Base-by-base conservation (phyloP, 2,797 vertebrate genomes). In the Propithecus perrieri region DNA sequence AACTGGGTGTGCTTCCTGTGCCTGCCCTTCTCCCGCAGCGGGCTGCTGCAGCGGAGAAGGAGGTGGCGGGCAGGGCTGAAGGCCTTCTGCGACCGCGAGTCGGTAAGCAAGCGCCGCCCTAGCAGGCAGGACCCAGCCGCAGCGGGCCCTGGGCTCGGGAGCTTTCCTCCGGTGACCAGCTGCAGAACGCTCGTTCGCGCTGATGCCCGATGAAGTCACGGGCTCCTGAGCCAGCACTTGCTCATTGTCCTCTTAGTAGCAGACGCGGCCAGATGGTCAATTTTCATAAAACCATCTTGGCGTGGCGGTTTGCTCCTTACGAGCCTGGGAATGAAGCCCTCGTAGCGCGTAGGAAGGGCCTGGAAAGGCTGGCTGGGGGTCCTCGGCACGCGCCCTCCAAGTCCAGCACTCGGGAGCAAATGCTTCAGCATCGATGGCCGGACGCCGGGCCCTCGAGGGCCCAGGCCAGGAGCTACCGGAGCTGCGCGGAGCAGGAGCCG, bases 1-100 rank as follows among this genome's bases (percentile, higher is more conserved):
- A 83, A 76, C n/a, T 97, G 98, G 89, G 24, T 95, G 12, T 93
- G 91, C 65, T 97, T 98, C 65, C 65, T 95, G 1, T 97, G 89
- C 74, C 76, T 94, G 55, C 91, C 97, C 33, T 90, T 80, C 22
- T 57, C 41, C 0, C 3, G 22, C 18, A 86, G 83, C 0, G 92
- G 96, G 48, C 74, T 98, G 1, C 95, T 96, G 5, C 95, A 53
- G 33, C 85, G 92, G 41, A 75, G 95, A 13, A 35, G 1, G 1
- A 96, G 84, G 95, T 55, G 97, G 97, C 43, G 53, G 0, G 12
- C 13, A 4, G 17, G 65, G 33, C 59, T 98, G 85, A 98, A 96
- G 89, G 46, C 59, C 24, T 98, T 96, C 78, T 87, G 53, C 0
- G 43, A 92, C 93, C 55, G 8, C 2, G 48, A 91, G 1, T 81